These are phyloP conservation scores for Rhinoraja longicauda DNA, from an alignment of 2,797 vertebrate genomes.

Conservation along the genomic window DNA sequence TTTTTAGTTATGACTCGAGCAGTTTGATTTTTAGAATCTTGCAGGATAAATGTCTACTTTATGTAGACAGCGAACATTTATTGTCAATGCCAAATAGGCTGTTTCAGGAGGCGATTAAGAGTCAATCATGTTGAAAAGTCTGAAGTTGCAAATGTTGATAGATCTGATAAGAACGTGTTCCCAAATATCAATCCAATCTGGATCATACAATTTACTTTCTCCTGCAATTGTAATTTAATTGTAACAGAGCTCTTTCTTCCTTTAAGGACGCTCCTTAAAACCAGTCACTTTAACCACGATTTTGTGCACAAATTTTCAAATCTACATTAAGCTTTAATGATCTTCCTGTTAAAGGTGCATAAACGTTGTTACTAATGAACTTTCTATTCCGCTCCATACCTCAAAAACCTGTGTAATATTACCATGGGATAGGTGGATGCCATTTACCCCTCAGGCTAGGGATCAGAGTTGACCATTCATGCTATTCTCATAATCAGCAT, in stretches of 20 bases:
- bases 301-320: not conserved
- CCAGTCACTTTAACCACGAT: not conserved
- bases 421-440: no score
- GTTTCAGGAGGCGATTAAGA: no score
- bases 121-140: no score
- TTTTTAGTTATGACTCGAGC: not conserved
- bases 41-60: not conserved
- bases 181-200: not conserved
- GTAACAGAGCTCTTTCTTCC: not conserved
- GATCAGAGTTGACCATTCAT: not conserved
- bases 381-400: not conserved
- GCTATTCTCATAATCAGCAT: not conserved
- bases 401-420: not conserved
- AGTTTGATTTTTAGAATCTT: not conserved
- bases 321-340: not conserved
- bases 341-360: not conserved
- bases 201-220: not conserved
- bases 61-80: no score
- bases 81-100: no score
- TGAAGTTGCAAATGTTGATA: no score
- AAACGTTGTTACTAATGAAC: not conserved
- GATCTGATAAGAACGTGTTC: not conserved
- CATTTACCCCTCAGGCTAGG: not conserved
- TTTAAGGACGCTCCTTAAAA: not conserved
- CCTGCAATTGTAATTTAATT: not conserved